Evolutionary conservation across 2,888 invertebrate genomes (phyloP).

Genomic region (Teleogryllus oceanicus): DNA sequence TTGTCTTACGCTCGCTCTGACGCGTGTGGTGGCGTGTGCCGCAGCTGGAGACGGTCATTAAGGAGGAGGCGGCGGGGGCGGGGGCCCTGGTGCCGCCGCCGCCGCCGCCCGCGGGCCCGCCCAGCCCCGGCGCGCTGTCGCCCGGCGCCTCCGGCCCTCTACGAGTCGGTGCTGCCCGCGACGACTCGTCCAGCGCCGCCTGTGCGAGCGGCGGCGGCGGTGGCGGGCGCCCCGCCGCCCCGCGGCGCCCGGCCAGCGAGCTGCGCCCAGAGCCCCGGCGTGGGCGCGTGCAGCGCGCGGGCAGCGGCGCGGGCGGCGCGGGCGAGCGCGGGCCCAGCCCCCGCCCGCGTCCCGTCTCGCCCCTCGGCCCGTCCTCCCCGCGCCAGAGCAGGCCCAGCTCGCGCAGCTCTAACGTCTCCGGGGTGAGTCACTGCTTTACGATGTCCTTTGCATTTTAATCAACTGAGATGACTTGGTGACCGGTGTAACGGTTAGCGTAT

Average conservation of each 20-base stretch:
- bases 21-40: constrained; percentile 25
- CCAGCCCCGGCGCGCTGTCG: constrained; percentile 60
- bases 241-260: constrained; percentile 44
- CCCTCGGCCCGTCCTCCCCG: constrained; percentile 47
- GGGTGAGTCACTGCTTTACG: constrained; percentile 43
- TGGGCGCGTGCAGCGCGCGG: constrained; percentile 43
- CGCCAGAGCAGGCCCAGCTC: constrained; percentile 54
- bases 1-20: too few relatives aligned
- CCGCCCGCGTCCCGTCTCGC: constrained; percentile 35
- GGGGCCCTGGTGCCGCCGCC: constrained; percentile 51
- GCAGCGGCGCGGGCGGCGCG: constrained; percentile 34
- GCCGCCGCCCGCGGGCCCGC: constrained; percentile 71
- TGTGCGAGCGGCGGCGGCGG: constrained; percentile 22
- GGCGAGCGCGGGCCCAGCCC: constrained; percentile 37
- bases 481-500: too few relatives aligned
- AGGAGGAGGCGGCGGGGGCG: constrained; percentile 59
- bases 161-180: constrained; percentile 76
- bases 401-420: constrained; percentile 49
- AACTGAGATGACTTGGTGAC: too few relatives aligned
- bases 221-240: constrained; percentile 40
- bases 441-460: too few relatives aligned
- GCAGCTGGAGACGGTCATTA: constrained; percentile 60
- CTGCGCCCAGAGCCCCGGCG: constrained; percentile 47
- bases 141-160: constrained; percentile 59
- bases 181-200: constrained; percentile 45